Conservation (phyloP, 2,113 vertebrate genomes). For the Pteropus alecto region DNA sequence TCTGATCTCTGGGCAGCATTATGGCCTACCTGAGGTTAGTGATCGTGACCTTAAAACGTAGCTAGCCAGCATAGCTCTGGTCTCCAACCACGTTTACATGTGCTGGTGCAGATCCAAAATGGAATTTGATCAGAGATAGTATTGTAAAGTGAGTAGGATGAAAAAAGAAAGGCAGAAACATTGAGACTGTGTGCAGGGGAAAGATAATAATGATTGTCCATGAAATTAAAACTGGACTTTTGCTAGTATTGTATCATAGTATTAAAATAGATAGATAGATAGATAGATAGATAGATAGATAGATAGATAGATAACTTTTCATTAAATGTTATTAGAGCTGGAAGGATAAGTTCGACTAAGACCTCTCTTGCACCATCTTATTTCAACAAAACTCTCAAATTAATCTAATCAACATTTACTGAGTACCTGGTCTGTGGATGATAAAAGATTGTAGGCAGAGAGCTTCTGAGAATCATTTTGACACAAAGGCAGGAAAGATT, state of each 20-base stretch:
- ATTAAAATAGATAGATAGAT: neutral
- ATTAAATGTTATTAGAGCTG: neutral
- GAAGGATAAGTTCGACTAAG: neutral
- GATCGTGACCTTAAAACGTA: neutral
- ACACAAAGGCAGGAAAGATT: neutral
- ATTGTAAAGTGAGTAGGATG: neutral
- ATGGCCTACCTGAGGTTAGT: neutral
- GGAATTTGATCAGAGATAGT: neutral
- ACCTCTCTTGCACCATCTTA: neutral
- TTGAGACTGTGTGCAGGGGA: neutral
- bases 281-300: too few relatives aligned
- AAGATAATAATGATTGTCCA: neutral
- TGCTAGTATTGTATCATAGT: neutral
- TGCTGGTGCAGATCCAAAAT: neutral
- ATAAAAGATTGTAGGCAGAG: slow-evolving; percentile 45
- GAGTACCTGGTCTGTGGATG: slow-evolving; percentile 29
- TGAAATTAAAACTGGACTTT: neutral
- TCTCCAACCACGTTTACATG: neutral
- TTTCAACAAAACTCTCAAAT: slow-evolving; percentile 32
- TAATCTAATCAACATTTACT: slow-evolving; percentile 37
- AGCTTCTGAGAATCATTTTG: slow-evolving; percentile 17
- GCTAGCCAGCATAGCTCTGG: neutral
- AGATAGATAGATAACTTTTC: neutral
- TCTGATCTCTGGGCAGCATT: neutral
- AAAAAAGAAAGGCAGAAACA: neutral